These are phyloP conservation scores for Rhinoraja longicauda DNA, from an alignment of 2,797 vertebrate genomes.

Conservation along the genomic window DNA sequence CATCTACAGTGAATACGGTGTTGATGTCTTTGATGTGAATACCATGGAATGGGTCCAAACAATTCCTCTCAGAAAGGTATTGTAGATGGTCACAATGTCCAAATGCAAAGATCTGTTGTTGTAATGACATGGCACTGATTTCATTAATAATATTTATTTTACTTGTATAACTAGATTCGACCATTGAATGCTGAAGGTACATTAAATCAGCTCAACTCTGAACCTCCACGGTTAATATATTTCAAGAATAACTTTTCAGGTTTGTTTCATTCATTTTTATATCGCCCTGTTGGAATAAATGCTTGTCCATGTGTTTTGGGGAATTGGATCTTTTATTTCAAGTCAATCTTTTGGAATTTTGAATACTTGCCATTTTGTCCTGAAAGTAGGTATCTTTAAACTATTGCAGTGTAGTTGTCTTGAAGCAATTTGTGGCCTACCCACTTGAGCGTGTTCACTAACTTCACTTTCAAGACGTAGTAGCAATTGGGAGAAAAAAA, in stretches of 20 bases:
- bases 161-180: conserved; percentile 64
- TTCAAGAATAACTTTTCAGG: conserved; percentile 75
- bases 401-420: background rate
- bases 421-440: background rate
- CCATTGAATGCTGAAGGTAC: conserved; percentile 84
- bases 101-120: background rate
- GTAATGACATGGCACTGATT: no score
- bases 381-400: background rate
- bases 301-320: no score
- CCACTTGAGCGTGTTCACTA: background rate
- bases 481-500: background rate
- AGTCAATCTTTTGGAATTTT: background rate
- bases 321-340: background rate
- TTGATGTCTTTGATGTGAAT: conserved; percentile 86
- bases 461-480: background rate
- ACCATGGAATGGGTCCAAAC: conserved; percentile 92
- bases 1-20: conserved; percentile 86
- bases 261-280: conserved; percentile 45
- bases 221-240: conserved; percentile 83
- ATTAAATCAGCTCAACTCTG: conserved; percentile 79
- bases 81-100: background rate
- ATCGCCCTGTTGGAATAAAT: background rate
- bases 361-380: background rate
- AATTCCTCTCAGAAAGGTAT: conserved; percentile 81
- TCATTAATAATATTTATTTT: conserved; percentile 10